Conservation (phyloP, 2,797 vertebrate genomes). For the Manis crassicaudata region DNA sequence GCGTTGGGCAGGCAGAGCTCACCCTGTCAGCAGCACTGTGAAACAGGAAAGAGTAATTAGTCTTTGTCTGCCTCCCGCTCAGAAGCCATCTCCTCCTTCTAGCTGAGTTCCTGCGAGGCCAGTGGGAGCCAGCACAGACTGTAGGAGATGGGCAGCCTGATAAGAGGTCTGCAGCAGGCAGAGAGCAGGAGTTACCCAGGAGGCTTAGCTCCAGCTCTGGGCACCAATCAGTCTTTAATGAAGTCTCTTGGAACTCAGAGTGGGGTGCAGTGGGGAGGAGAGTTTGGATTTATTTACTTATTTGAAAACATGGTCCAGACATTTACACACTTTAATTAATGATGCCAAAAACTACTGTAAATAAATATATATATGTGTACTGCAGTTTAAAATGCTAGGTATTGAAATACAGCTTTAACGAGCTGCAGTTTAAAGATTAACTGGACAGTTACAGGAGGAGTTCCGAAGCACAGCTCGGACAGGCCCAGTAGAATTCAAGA, state of each 20-base stretch:
- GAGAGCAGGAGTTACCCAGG: neutral
- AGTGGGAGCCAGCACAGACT: neutral
- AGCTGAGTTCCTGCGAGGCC: neutral
- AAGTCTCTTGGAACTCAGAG: neutral
- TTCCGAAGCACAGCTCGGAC: neutral
- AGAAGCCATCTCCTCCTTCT: neutral
- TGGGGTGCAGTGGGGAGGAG: neutral
- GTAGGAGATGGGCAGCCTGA: neutral
- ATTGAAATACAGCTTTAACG: neutral
- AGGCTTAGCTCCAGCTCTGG: neutral
- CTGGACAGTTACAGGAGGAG: neutral
- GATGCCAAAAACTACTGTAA: neutral
- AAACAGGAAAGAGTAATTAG: neutral
- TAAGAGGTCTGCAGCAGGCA: neutral
- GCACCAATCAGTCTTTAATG: neutral
- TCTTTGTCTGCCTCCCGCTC: neutral
- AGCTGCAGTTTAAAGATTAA: neutral
- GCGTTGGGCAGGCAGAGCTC: neutral
- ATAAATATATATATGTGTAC: neutral
- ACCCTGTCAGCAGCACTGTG: accelerated
- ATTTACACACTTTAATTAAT: conserved; percentile 6
- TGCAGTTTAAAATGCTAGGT: neutral
- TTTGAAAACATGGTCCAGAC: neutral
- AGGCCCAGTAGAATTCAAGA: neutral
- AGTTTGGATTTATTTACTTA: neutral